Conservation (phyloP, 2,113 vertebrate species). For the Cavia porcellus region DNA sequence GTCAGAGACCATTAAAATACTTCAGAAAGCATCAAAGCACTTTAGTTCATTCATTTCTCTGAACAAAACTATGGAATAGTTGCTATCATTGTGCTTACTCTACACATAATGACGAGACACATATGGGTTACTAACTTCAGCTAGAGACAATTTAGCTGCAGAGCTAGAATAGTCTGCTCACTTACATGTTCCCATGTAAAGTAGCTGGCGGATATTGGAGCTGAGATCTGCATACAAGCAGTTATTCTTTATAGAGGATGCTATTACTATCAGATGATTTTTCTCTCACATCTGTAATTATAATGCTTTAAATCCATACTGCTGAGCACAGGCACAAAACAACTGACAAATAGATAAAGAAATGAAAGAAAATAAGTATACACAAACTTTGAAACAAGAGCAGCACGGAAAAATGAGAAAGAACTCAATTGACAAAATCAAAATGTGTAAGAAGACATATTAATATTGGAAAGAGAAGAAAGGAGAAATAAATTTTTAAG, state of each 20-base stretch:
- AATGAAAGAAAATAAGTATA: background rate
- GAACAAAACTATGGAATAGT: background rate
- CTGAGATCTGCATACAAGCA: background rate
- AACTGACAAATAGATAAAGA: background rate
- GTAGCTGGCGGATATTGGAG: background rate
- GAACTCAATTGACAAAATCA: background rate
- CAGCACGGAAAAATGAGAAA: background rate
- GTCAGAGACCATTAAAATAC: background rate
- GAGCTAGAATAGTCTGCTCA: too few species aligned
- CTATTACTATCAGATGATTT: background rate
- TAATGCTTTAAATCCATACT: background rate
- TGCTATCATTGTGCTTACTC: background rate
- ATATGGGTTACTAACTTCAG: background rate
- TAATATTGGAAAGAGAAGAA: background rate
- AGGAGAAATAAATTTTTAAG: background rate
- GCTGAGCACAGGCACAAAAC: background rate
- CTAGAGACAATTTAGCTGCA: too few species aligned
- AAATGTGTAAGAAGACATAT: background rate
- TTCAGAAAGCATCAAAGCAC: background rate
- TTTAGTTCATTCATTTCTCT: background rate
- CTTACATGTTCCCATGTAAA: background rate
- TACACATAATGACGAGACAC: background rate
- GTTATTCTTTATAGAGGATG: background rate
- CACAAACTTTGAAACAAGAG: background rate
- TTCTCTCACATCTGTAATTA: background rate